Evolutionary conservation across 2,113 vertebrate genomes (phyloP).

Genomic region (Caloenas nicobarica): DNA sequence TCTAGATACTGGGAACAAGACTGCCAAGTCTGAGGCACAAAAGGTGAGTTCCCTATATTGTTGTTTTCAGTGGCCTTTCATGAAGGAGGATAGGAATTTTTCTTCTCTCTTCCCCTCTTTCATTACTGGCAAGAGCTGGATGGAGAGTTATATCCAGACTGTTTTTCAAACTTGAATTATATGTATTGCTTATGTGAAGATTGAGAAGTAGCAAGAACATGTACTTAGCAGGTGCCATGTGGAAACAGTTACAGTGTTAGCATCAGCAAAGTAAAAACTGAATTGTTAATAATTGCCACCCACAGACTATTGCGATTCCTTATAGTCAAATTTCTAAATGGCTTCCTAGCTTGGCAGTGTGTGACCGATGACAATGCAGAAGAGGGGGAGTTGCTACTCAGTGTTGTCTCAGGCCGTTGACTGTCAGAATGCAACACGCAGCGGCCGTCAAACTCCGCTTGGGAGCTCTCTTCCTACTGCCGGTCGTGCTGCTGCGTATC

Average conservation of each 20-base stretch:
- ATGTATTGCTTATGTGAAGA: background rate
- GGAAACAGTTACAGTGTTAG: background rate
- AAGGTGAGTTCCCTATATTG: conserved; percentile 76
- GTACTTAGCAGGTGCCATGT: background rate
- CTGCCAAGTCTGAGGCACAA: conserved; percentile 81
- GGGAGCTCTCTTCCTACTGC: conserved; percentile 30
- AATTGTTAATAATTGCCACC: background rate
- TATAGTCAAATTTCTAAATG: background rate
- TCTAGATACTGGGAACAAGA: conserved; percentile 84
- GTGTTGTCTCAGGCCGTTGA: background rate
- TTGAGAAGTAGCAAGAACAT: background rate
- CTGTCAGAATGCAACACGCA: background rate
- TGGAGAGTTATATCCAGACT: background rate
- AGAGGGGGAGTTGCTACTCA: background rate
- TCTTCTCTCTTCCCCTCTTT: background rate
- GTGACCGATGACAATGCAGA: background rate
- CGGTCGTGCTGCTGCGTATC: background rate
- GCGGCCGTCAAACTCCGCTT: background rate
- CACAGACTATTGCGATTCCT: background rate
- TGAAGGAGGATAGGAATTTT: background rate
- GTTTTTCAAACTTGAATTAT: background rate
- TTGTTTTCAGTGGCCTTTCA: background rate
- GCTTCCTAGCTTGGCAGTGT: background rate
- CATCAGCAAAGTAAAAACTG: background rate
- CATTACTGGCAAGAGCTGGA: background rate